These are phyloP conservation scores for Ophiodon elongatus DNA, from an alignment of 2,113 vertebrate species.

Conservation along the genomic window DNA sequence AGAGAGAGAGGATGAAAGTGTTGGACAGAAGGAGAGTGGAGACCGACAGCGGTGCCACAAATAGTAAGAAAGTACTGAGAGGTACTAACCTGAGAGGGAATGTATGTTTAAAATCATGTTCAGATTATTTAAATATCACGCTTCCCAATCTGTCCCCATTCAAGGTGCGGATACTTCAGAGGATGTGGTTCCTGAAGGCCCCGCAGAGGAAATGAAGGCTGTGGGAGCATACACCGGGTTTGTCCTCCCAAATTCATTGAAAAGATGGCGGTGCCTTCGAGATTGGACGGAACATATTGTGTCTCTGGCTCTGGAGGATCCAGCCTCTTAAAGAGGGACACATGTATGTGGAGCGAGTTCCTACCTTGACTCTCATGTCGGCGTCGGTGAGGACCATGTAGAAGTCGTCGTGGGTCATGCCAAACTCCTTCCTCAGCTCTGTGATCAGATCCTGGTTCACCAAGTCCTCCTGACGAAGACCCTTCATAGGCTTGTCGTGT, in stretches of 20 bases:
- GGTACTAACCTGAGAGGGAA: background rate
- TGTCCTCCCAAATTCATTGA: background rate
- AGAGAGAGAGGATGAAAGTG: conserved; percentile 27
- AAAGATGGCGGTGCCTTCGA: background rate
- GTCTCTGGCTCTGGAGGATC: background rate
- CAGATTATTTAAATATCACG: background rate
- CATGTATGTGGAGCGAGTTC: background rate
- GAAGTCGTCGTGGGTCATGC: conserved; percentile 96
- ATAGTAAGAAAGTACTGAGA: conserved; percentile 6
- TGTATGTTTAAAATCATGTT: background rate
- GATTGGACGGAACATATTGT: background rate
- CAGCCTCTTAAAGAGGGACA: no score
- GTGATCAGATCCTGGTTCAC: conserved; percentile 94
- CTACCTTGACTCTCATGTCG: conserved; percentile 95
- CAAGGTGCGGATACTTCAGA: background rate
- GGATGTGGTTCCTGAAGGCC: no score
- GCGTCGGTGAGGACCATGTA: conserved; percentile 95
- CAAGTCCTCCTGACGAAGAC: conserved; percentile 92
- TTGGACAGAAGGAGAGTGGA: background rate
- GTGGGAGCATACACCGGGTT: background rate
- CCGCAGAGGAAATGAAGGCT: background rate
- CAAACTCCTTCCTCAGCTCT: conserved; percentile 93
- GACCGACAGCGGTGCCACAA: background rate
- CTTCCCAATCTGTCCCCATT: background rate
- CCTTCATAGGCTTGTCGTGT: conserved; percentile 96